Evolutionary conservation across 2,113 vertebrate species (phyloP).

Genomic region (Loxodonta africana): DNA sequence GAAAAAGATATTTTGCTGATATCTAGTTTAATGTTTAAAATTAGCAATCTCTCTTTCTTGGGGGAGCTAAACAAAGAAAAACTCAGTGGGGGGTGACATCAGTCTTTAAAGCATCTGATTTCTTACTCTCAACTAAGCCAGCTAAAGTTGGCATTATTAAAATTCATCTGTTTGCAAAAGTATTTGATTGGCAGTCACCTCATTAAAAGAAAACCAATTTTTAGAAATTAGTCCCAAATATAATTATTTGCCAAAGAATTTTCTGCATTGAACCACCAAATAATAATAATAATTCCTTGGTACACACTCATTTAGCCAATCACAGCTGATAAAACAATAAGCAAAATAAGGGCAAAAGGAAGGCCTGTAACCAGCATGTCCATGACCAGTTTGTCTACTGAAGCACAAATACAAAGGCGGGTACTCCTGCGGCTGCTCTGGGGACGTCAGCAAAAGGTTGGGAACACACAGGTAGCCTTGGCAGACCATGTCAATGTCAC

Average conservation of each 20-base stretch:
- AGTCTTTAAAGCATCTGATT: neutral
- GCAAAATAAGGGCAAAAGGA: neutral
- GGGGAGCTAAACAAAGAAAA: neutral
- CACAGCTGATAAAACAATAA: slow-evolving; percentile 13
- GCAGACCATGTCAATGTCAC: neutral
- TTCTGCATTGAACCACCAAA: neutral
- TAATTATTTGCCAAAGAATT: neutral
- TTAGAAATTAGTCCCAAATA: slow-evolving; percentile 22
- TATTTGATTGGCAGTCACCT: slow-evolving; percentile 14
- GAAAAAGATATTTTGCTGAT: slow-evolving; percentile 15
- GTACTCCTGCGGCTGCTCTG: neutral
- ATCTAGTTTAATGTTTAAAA: neutral
- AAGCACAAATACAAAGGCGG: neutral
- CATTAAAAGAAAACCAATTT: neutral
- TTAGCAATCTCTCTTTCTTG: neutral
- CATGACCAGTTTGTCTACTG: neutral
- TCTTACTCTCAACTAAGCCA: slow-evolving; percentile 20
- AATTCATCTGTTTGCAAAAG: neutral
- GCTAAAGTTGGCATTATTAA: neutral
- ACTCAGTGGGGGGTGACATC: neutral
- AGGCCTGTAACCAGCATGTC: neutral
- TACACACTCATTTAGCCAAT: slow-evolving; percentile 40
- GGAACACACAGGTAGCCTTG: neutral
- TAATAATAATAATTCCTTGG: neutral
- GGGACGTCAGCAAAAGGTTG: neutral